phyloP scores from a whole-genome alignment of 1,140 invertebrate species.

The Phocides pigmalion region DNA sequence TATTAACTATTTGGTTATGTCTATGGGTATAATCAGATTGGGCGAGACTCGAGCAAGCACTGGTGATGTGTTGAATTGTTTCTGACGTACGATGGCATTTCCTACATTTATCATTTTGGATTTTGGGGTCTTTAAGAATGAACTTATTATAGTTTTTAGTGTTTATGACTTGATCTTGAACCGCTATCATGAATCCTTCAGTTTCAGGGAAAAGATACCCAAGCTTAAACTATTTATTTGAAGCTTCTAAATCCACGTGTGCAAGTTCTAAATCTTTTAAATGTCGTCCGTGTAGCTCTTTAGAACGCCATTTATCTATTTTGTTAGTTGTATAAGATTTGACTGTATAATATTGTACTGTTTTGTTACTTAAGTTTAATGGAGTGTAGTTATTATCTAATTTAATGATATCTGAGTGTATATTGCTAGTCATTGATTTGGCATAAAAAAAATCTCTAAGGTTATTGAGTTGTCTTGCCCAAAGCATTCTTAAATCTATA shows the following conservation, averaged over 20 bases:
- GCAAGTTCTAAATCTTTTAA: background rate
- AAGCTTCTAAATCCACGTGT: background rate
- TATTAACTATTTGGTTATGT: too few relatives aligned
- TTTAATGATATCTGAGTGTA: background rate
- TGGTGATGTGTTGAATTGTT: background rate
- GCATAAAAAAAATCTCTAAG: background rate
- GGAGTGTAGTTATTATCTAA: background rate
- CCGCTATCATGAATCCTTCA: too few relatives aligned
- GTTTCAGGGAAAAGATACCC: background rate
- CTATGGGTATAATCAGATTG: too few relatives aligned
- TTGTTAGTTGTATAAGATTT: background rate
- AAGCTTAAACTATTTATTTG: background rate
- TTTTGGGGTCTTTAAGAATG: background rate
- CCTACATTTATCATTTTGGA: background rate
- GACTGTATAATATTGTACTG: too few relatives aligned
- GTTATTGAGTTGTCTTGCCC: background rate
- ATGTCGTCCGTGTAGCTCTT: background rate
- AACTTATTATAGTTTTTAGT: background rate
- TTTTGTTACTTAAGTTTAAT: background rate
- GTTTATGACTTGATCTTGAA: background rate
- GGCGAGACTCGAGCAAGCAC: background rate
- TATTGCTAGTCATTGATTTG: background rate
- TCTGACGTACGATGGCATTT: background rate
- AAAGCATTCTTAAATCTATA: background rate
- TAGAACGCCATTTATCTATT: background rate